These are phyloP conservation scores for Hirudinaria manillensis DNA, from an alignment of 2,888 invertebrate genomes.

Conservation along the genomic window DNA sequence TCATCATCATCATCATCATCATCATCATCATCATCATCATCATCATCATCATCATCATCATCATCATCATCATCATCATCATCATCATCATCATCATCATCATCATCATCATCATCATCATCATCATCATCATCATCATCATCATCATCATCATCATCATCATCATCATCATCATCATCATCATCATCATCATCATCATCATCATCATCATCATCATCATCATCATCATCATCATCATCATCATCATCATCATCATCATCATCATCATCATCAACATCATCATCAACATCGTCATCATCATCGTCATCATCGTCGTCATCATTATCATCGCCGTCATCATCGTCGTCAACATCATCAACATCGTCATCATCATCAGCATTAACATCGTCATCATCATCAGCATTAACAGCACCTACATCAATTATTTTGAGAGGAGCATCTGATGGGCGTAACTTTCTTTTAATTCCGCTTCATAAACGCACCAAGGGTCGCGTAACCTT, in stretches of 20 bases:
- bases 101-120: slow-evolving; percentile 23
- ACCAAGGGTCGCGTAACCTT: too few relatives aligned
- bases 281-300: slow-evolving; percentile 10
- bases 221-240: not conserved
- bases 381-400: too few relatives aligned
- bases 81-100: slow-evolving; percentile 20
- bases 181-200: slow-evolving; percentile 29
- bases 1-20: slow-evolving; percentile 20
- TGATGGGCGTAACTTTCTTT: too few relatives aligned
- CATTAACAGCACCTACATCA: too few relatives aligned
- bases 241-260: slow-evolving; percentile 18
- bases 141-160: slow-evolving; percentile 3
- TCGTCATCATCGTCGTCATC: slow-evolving; percentile 4
- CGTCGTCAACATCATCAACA: slow-evolving; percentile 16
- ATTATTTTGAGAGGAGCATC: too few relatives aligned
- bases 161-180: slow-evolving; percentile 6
- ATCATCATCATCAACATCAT: slow-evolving; percentile 10
- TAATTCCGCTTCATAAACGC: too few relatives aligned
- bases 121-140: slow-evolving; percentile 7
- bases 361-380: slow-evolving; percentile 20
- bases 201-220: slow-evolving; percentile 45
- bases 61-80: slow-evolving; percentile 19
- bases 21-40: slow-evolving; percentile 20
- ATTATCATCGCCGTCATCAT: not conserved
- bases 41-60: slow-evolving; percentile 16